A percentile compares a stretch with the other conserved stretches of the same genome.
These are phyloP conservation scores for Neopipo cinnamomea DNA, from an alignment of 2,113 vertebrate species.

Conservation along the genomic window DNA sequence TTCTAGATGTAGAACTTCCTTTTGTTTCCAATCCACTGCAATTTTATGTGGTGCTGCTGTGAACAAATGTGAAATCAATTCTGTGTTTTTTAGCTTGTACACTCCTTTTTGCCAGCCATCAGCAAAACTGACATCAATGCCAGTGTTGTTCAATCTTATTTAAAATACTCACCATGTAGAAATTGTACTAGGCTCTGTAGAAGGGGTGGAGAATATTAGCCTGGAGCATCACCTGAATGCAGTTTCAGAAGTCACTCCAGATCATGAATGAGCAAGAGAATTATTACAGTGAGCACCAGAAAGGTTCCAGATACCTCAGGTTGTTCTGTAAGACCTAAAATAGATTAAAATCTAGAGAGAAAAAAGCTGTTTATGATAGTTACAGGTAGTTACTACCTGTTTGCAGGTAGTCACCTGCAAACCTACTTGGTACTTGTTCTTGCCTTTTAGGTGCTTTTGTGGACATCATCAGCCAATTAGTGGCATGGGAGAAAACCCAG, in stretches of 20 bases:
- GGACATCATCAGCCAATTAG: background rate
- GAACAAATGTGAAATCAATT: conserved; percentile 40
- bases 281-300: background rate
- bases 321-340: background rate
- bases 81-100: background rate
- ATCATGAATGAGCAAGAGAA: background rate
- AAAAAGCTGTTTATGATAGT: background rate
- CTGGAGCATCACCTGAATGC: background rate
- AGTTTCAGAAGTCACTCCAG: background rate
- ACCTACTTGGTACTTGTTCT: background rate
- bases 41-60: background rate
- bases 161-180: background rate
- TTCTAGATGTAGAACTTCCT: background rate
- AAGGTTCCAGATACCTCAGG: background rate
- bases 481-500: background rate
- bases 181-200: background rate
- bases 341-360: background rate
- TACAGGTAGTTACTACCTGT: too few relatives aligned
- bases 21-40: conserved; percentile 17
- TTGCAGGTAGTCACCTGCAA: background rate
- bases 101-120: background rate
- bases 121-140: background rate
- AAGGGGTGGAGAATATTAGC: background rate
- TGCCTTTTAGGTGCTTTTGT: background rate
- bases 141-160: background rate